phyloP scores from a whole-genome alignment of 2,797 vertebrate species.

The Sternotherus odoratus region DNA sequence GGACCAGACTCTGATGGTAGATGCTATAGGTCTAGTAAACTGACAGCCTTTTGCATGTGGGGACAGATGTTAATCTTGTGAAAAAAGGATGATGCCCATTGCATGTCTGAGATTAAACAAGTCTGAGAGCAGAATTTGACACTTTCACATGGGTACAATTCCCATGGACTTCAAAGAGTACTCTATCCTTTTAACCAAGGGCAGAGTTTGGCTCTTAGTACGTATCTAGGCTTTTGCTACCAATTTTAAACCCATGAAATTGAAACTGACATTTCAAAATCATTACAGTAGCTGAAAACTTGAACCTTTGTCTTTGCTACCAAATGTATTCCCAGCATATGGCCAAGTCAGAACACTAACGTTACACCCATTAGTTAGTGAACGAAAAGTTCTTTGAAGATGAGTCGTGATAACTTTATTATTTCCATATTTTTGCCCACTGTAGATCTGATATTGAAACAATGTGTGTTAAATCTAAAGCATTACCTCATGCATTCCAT shows the following conservation, averaged over 20 bases:
- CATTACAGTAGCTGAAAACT: conserved; percentile 41
- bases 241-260: conserved; percentile 23
- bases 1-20: neutral
- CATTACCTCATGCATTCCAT: neutral
- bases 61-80: neutral
- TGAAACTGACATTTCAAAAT: neutral
- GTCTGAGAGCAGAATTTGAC: neutral
- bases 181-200: neutral
- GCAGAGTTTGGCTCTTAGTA: neutral
- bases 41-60: neutral
- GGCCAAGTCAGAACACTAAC: conserved; percentile 38
- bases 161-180: conserved; percentile 12
- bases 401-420: conserved; percentile 32
- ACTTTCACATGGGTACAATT: conserved; percentile 36
- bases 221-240: neutral
- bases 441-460: conserved; percentile 23
- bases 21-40: neutral
- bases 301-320: conserved; percentile 65
- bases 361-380: conserved; percentile 41
- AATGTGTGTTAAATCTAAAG: conserved; percentile 51
- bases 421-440: conserved; percentile 55
- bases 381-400: conserved; percentile 63
- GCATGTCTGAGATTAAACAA: conserved; percentile 41
- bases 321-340: conserved; percentile 47
- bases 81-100: conserved; percentile 26